phyloP scores from a whole-genome alignment of 2,888 invertebrate species.

The Diabrotica balteata region DNA sequence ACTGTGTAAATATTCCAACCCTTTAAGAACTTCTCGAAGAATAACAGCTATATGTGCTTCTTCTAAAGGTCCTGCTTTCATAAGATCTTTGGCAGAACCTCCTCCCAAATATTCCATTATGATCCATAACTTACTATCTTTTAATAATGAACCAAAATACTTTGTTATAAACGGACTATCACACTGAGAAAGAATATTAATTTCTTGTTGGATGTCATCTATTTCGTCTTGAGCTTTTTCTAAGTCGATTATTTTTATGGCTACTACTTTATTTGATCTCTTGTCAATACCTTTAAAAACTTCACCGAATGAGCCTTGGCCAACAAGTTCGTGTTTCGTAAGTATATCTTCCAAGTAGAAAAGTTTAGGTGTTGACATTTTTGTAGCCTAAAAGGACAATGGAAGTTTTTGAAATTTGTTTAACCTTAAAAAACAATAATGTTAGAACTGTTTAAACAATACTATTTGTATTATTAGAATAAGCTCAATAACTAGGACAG shows the following conservation, averaged over 20 bases:
- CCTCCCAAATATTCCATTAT: slow-evolving; percentile 99
- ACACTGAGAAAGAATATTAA: slow-evolving; percentile 98
- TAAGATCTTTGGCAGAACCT: slow-evolving; percentile 97
- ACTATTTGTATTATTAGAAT: too few relatives aligned
- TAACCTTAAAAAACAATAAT: too few relatives aligned
- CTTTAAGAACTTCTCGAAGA: slow-evolving; percentile 95
- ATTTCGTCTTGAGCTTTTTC: slow-evolving; percentile 99
- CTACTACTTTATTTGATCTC: slow-evolving; percentile 94
- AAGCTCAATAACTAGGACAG: too few relatives aligned
- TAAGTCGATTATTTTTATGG: slow-evolving; percentile 98
- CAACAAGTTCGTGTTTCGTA: slow-evolving; percentile 96
- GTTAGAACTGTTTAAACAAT: too few relatives aligned
- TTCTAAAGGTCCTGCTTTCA: slow-evolving; percentile 98
- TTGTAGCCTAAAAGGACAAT: slow-evolving; percentile 18
- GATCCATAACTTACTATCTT: slow-evolving; percentile 99
- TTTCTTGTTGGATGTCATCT: slow-evolving; percentile 99
- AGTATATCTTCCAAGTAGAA: slow-evolving; percentile 96
- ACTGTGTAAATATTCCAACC: slow-evolving; percentile 97
- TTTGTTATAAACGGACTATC: slow-evolving; percentile 99
- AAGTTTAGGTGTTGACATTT: slow-evolving; percentile 13
- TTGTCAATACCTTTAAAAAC: slow-evolving; percentile 99
- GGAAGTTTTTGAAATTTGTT: too few relatives aligned
- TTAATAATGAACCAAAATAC: slow-evolving; percentile 98
- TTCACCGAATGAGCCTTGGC: slow-evolving; percentile 96
- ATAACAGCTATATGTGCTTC: slow-evolving; percentile 99